Evolutionary conservation across 2,888 invertebrate genomes (phyloP).

Genomic region (Metalampra italica): DNA sequence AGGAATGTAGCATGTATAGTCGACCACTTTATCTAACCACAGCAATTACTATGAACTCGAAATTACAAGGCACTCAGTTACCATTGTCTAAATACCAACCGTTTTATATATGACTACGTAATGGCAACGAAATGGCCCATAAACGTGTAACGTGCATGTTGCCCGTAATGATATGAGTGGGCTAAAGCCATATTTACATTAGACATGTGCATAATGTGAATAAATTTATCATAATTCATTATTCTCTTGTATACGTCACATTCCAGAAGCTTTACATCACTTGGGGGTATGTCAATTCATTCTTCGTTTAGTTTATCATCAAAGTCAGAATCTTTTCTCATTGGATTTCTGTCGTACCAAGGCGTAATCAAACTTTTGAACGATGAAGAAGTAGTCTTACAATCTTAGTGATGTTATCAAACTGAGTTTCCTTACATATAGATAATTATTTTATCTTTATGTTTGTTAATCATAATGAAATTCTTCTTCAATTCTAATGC

Average conservation of each 20-base stretch:
- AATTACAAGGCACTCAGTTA: constrained; percentile 21
- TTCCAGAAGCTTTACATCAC: neutral
- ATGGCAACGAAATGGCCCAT: constrained; percentile 35
- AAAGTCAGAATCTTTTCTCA: too few species aligned
- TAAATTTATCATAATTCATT: neutral
- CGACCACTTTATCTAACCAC: constrained; percentile 15
- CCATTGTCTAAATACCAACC: constrained; percentile 50
- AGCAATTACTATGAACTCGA: constrained; percentile 31
- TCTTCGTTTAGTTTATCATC: too few species aligned
- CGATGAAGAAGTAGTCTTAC: too few species aligned
- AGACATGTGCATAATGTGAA: neutral
- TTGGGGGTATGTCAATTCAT: too few species aligned
- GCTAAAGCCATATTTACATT: constrained; percentile 3
- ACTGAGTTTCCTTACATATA: too few species aligned
- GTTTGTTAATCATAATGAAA: too few species aligned
- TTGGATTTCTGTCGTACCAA: too few species aligned
- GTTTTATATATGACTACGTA: constrained; percentile 27
- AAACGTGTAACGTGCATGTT: constrained; percentile 33
- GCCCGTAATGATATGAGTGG: constrained; percentile 30
- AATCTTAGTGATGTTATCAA: too few species aligned
- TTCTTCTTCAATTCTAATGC: too few species aligned
- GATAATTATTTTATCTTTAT: too few species aligned
- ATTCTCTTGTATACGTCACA: neutral
- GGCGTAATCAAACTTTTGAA: too few species aligned
- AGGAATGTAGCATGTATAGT: constrained; percentile 1